These are phyloP conservation scores for Plagodis dolabraria DNA, from an alignment of 2,888 invertebrate genomes.

Conservation along the genomic window DNA sequence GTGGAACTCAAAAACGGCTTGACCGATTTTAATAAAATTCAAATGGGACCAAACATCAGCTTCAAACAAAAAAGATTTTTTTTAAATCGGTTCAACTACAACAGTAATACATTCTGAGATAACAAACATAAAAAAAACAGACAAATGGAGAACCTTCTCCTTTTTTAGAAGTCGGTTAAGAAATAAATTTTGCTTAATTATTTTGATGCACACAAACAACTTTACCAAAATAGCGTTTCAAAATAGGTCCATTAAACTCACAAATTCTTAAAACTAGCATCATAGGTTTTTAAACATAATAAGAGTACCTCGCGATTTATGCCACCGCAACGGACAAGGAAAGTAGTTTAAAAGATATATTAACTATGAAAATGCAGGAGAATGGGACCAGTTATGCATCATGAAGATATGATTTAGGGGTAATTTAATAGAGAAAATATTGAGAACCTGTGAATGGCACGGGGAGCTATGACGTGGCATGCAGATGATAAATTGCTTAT, in stretches of 20 bases:
- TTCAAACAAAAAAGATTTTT: too few relatives aligned
- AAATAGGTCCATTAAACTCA: constrained; percentile 2
- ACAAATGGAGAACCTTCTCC: too few relatives aligned
- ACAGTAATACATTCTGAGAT: too few relatives aligned
- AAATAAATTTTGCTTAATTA: too few relatives aligned
- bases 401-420: constrained; percentile 9
- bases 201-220: neutral
- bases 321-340: constrained; percentile 50
- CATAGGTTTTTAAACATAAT: constrained; percentile 20
- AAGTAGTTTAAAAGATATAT: constrained; percentile 70
- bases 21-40: too few relatives aligned
- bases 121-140: too few relatives aligned
- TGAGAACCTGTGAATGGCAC: constrained; percentile 6
- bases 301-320: constrained; percentile 54
- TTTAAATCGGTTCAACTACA: too few relatives aligned
- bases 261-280: constrained; percentile 14
- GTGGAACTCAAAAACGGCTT: too few relatives aligned
- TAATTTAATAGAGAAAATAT: constrained; percentile 9
- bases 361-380: constrained; percentile 63
- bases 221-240: neutral
- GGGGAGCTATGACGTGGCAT: constrained; percentile 1
- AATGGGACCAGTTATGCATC: constrained; percentile 45
- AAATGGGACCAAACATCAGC: too few relatives aligned
- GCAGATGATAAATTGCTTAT: neutral
- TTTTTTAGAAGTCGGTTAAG: too few relatives aligned